Evolutionary conservation across 2,797 vertebrate species (phyloP).

Genomic region (Argya squamiceps): DNA sequence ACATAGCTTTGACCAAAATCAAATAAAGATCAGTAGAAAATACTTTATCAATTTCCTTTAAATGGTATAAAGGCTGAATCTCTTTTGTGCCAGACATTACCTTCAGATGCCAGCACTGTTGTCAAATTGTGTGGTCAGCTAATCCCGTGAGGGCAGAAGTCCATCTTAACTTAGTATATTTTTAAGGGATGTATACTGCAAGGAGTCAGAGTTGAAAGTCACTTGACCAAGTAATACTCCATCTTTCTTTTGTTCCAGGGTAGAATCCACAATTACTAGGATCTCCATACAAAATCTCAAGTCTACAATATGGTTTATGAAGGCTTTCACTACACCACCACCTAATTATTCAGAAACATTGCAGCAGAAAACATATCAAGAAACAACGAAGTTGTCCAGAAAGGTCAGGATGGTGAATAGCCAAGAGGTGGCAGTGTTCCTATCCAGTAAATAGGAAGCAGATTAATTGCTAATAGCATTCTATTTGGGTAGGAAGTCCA

Average conservation of each 20-base stretch:
- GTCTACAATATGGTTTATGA: background rate
- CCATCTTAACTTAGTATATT: background rate
- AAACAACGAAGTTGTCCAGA: background rate
- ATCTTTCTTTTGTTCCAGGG: background rate
- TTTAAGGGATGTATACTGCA: background rate
- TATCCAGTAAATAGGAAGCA: background rate
- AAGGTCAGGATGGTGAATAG: background rate
- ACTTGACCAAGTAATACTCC: background rate
- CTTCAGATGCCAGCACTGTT: background rate
- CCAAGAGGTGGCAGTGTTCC: conserved; percentile 46
- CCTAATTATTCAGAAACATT: background rate
- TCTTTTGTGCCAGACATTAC: background rate
- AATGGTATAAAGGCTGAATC: background rate
- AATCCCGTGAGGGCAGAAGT: background rate
- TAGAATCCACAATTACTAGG: background rate
- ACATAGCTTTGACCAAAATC: background rate
- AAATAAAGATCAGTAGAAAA: background rate
- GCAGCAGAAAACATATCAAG: background rate
- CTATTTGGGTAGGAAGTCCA: background rate
- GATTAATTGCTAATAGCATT: background rate
- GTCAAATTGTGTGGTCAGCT: background rate
- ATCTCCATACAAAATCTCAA: background rate
- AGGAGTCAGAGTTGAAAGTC: background rate
- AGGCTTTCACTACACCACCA: background rate
- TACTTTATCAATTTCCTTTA: background rate